Conservation (phyloP, 2,113 vertebrate genomes). For the Neofelis nebulosa region DNA sequence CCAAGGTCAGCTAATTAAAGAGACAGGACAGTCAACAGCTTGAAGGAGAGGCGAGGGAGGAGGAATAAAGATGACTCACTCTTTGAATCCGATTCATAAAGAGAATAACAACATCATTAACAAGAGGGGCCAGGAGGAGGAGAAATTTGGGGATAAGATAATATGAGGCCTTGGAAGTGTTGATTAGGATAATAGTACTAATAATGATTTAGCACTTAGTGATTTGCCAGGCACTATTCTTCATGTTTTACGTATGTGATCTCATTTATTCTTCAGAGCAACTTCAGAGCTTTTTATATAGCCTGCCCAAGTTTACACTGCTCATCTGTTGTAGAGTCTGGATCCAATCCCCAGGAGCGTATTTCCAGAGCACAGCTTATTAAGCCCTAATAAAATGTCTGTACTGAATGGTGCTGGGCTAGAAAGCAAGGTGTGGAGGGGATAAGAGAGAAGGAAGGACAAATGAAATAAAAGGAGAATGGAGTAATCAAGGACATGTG, state of each 20-base stretch:
- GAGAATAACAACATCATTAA: slow-evolving; percentile 13
- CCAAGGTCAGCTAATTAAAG: background rate
- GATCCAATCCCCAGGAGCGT: background rate
- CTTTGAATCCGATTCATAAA: slow-evolving; percentile 25
- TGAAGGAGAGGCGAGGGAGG: background rate
- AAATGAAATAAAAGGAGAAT: background rate
- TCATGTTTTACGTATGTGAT: background rate
- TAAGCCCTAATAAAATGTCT: background rate
- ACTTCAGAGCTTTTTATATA: background rate
- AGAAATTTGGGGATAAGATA: background rate
- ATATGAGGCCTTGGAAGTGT: background rate
- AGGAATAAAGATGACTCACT: background rate
- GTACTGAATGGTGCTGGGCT: background rate
- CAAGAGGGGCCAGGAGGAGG: background rate
- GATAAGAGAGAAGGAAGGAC: background rate
- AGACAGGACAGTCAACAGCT: background rate
- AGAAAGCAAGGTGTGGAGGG: background rate
- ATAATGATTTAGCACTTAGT: background rate
- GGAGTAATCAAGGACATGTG: background rate
- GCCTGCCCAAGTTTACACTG: too few relatives aligned
- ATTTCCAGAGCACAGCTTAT: background rate
- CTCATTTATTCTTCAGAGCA: background rate
- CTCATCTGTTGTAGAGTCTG: background rate
- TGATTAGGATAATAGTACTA: slow-evolving; percentile 8
- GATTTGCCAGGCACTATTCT: background rate